Evolutionary conservation across 2,113 vertebrate genomes (phyloP).

Genomic region (Campylomormyrus numenius): DNA sequence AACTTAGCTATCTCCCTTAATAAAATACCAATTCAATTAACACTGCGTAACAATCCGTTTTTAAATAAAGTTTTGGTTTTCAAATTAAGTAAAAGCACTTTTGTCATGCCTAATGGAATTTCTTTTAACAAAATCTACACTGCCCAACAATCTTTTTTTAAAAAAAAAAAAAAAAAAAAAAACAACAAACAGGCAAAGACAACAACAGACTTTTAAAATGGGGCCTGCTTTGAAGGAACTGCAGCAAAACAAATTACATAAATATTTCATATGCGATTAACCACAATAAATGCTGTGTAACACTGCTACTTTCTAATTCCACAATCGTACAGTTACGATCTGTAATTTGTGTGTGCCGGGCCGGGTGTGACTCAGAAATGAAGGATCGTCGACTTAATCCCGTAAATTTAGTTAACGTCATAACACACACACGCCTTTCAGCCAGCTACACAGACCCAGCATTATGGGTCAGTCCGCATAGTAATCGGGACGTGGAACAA

Average conservation of each 20-base stretch:
- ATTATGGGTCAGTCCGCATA: background rate
- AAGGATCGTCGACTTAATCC: background rate
- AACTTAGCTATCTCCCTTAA: background rate
- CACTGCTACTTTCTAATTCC: background rate
- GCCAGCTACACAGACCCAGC: background rate
- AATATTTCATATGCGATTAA: background rate
- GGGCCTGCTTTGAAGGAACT: background rate
- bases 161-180: no score
- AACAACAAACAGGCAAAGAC: background rate
- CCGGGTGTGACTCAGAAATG: background rate
- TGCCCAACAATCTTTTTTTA: background rate
- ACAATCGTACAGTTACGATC: background rate
- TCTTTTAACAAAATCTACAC: background rate
- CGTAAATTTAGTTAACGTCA: background rate
- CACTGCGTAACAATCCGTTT: background rate
- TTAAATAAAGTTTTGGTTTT: background rate
- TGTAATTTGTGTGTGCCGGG: background rate
- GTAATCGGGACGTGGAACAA: background rate
- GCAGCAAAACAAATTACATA: background rate
- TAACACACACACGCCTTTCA: background rate
- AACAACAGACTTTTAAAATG: background rate
- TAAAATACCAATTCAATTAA: background rate
- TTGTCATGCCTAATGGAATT: background rate
- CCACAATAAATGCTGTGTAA: background rate
- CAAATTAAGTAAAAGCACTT: background rate